Evolutionary conservation across 2,888 invertebrate genomes (phyloP).

Genomic region (Stenotaenia linearis): DNA sequence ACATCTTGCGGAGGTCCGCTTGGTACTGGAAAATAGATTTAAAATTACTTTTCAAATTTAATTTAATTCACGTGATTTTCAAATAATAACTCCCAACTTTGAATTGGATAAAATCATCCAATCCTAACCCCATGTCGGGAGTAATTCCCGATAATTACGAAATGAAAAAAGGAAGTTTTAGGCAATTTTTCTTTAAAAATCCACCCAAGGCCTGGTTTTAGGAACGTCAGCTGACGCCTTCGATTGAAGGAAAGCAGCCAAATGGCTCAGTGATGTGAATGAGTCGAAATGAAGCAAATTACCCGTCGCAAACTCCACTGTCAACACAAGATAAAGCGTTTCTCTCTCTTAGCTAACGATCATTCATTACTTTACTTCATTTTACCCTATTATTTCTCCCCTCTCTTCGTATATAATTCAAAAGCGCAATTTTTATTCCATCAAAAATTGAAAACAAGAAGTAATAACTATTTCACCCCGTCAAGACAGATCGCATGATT

Average conservation of each 20-base stretch:
- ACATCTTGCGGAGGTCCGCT: slow-evolving; percentile 67
- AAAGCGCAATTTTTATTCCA: background rate
- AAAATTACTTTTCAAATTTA: background rate
- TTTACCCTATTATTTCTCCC: background rate
- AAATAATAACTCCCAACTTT: background rate
- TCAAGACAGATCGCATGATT: background rate
- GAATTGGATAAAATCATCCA: background rate
- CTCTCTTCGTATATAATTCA: background rate
- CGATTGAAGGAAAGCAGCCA: slow-evolving; percentile 24
- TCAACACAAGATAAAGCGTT: background rate
- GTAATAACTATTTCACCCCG: background rate
- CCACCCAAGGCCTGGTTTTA: background rate
- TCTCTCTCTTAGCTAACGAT: background rate
- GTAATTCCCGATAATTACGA: background rate
- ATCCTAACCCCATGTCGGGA: background rate
- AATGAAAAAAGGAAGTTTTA: background rate
- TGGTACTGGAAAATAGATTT: slow-evolving; percentile 55
- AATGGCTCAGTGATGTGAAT: background rate
- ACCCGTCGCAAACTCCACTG: slow-evolving; percentile 22
- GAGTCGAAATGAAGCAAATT: slow-evolving; percentile 29
- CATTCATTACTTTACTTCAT: background rate
- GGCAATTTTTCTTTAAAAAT: background rate
- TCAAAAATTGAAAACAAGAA: background rate
- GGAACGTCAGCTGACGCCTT: slow-evolving; percentile 1
- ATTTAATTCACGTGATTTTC: background rate